Percentiles rank a stretch among this genome's conserved stretches.
These are phyloP conservation scores for Drosophila parvula DNA, from an alignment of 1,140 invertebrate genomes.

Conservation along the genomic window DNA sequence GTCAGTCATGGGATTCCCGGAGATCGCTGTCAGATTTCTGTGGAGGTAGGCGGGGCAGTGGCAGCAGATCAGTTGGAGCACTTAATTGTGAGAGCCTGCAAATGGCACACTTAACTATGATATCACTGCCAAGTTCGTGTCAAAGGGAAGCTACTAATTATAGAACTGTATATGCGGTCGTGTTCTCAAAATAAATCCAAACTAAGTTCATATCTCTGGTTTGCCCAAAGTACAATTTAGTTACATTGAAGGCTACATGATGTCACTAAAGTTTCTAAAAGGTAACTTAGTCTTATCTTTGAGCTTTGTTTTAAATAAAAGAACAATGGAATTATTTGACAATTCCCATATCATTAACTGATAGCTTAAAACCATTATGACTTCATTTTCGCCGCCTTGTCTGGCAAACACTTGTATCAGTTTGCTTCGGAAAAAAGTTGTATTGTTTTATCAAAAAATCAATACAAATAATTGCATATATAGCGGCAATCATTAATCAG, in stretches of 20 bases:
- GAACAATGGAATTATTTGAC: background rate
- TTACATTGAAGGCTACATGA: background rate
- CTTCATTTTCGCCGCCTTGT: conserved; percentile 14
- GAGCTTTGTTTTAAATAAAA: background rate
- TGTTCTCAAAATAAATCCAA: background rate
- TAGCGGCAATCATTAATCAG: conserved; percentile 7
- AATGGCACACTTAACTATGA: conserved; percentile 16
- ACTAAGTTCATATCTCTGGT: background rate
- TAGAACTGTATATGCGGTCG: background rate
- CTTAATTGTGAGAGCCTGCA: conserved; percentile 8
- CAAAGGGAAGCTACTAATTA: conserved; percentile 1
- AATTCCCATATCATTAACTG: background rate
- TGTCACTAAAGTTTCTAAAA: background rate
- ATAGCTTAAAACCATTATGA: conserved; percentile 3
- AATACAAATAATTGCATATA: conserved; percentile 19
- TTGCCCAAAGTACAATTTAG: too few species aligned
- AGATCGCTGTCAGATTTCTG: conserved; percentile 18
- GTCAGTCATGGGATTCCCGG: conserved; percentile 33
- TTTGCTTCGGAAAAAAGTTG: background rate
- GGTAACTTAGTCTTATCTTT: background rate
- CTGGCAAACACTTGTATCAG: conserved; percentile 23
- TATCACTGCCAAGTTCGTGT: conserved; percentile 5
- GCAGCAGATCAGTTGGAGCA: background rate
- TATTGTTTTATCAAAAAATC: conserved; percentile 23
- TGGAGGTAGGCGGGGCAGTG: background rate